A percentile compares a stretch with the other conserved stretches of the same genome.
Conservation (phyloP, 2,888 invertebrate genomes). For the Thecocarcelia acutangulata region DNA sequence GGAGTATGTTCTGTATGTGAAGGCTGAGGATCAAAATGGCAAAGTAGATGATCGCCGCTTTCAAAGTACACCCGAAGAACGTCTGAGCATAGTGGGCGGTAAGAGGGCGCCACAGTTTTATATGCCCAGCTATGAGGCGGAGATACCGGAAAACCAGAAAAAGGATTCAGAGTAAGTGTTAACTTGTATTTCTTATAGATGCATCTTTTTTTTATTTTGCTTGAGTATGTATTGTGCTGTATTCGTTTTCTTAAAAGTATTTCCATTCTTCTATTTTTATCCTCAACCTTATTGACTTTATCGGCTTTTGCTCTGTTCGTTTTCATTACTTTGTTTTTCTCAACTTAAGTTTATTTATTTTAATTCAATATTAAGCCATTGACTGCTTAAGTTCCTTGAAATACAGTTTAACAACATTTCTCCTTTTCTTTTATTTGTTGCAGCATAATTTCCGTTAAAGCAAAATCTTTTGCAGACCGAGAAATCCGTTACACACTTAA, state of each 20-base stretch:
- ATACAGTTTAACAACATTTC: conserved; percentile 48
- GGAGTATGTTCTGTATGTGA: conserved; percentile 97
- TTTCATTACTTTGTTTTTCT: conserved; percentile 40
- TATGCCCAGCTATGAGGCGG: conserved; percentile 95
- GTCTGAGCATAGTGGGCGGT: conserved; percentile 97
- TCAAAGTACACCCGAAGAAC: conserved; percentile 95
- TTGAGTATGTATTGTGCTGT: too few relatives aligned
- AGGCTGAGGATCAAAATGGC: conserved; percentile 97
- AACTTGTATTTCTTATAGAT: neutral
- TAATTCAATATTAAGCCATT: neutral
- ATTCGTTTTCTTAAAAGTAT: neutral
- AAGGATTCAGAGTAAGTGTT: conserved; percentile 96
- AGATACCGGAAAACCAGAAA: conserved; percentile 97
- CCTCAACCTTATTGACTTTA: conserved; percentile 38
- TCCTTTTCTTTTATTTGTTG: conserved; percentile 72
- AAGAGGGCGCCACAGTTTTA: conserved; percentile 99
- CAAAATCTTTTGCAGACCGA: conserved; percentile 97
- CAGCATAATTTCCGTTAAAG: conserved; percentile 98
- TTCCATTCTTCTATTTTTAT: conserved; percentile 14
- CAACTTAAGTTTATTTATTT: conserved; percentile 14
- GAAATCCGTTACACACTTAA: conserved; percentile 97
- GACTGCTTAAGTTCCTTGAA: conserved; percentile 35
- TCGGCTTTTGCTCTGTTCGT: conserved; percentile 28
- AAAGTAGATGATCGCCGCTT: conserved; percentile 93
- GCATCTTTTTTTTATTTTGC: neutral